Evolutionary conservation across 2,797 vertebrate species (phyloP), one percentile per base, ranked within the genome.

Genomic region (Brachymystax lenok): DNA sequence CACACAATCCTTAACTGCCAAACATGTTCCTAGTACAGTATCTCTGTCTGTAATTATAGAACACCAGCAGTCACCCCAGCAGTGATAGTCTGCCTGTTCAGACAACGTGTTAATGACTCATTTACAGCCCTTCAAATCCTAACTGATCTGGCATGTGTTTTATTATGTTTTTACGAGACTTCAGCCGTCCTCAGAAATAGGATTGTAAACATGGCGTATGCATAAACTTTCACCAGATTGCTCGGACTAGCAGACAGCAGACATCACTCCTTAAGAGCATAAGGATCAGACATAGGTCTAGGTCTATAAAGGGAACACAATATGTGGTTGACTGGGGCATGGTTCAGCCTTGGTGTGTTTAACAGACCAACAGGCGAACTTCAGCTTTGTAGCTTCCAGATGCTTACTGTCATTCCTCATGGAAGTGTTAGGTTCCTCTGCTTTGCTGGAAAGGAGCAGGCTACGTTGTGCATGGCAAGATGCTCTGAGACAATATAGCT

Each of bases 301-400:
- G 59, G 54, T 63, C 84, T 87, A 82, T 84, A 86, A 84, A 85
- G 83, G 85, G 87, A 87, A 80, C 40, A 73, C 90, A 90, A 89
- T 89, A 75, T 91, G 90, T 67, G 92, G 90, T 90, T 19, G 83
- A 76, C 82, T 84, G 83, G 85, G 76, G 84, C 77, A 78, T 46
- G 82, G 77, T 84, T 85, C 82, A 84, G 83, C 73, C 81, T 73
- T 80, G 64, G 82, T 84, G 80, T 77, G 17, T 85, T 84, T 50
- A 85, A 82, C 79, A 87, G 86, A 77, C 71, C 51, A 81, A 79
- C 64, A 16, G 6, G 24, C 82, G 88, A 92, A 91, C 85, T 91
- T 91, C 2, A 24, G 59, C 10, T 63, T 24, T 3, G 21, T 80
- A 83, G 74, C 77, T 86, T 76, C 52, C 52, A 74, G 75, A 83